These are phyloP conservation scores for Plotosus lineatus DNA, from an alignment of 2,113 vertebrate species.

Conservation along the genomic window DNA sequence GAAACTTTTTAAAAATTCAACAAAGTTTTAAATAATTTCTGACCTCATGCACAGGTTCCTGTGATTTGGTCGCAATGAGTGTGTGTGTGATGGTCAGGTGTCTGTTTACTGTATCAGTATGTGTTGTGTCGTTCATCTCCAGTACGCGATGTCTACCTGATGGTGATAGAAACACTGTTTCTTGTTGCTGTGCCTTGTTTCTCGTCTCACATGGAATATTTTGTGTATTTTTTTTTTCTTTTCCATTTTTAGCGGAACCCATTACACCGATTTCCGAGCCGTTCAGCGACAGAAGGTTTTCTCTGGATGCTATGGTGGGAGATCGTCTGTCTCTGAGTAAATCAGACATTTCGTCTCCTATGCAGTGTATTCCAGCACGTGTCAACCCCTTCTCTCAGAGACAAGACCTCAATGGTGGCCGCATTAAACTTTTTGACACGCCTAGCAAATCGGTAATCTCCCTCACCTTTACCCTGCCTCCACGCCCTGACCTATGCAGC, in stretches of 20 bases:
- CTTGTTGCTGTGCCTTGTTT: background rate
- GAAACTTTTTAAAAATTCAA: too few relatives aligned
- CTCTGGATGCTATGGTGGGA: slow-evolving; percentile 64
- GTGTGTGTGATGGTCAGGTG: background rate
- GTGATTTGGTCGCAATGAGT: too few relatives aligned
- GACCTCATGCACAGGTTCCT: too few relatives aligned
- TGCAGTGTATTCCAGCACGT: slow-evolving; percentile 66
- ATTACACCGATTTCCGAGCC: background rate
- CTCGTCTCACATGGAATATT: background rate
- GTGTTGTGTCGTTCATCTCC: background rate
- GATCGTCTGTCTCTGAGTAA: slow-evolving; percentile 80
- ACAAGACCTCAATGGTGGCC: slow-evolving; percentile 87
- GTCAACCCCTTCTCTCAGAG: slow-evolving; percentile 92
- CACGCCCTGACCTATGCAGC: slow-evolving; percentile 61
- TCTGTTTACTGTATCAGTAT: too few relatives aligned
- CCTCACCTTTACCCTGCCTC: slow-evolving; percentile 79
- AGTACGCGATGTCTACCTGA: background rate
- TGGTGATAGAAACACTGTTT: background rate
- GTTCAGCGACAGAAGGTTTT: slow-evolving; percentile 56
- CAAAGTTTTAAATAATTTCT: too few relatives aligned
- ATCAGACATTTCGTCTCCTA: slow-evolving; percentile 77
- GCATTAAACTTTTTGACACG: slow-evolving; percentile 88
- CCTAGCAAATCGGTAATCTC: slow-evolving; percentile 88
- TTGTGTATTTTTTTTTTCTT: background rate
- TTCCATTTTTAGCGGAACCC: slow-evolving; percentile 14